Percentiles rank a stretch among this genome's conserved stretches.
Conservation (phyloP, 2,113 vertebrate species). For the Pachyramphus minor region DNA sequence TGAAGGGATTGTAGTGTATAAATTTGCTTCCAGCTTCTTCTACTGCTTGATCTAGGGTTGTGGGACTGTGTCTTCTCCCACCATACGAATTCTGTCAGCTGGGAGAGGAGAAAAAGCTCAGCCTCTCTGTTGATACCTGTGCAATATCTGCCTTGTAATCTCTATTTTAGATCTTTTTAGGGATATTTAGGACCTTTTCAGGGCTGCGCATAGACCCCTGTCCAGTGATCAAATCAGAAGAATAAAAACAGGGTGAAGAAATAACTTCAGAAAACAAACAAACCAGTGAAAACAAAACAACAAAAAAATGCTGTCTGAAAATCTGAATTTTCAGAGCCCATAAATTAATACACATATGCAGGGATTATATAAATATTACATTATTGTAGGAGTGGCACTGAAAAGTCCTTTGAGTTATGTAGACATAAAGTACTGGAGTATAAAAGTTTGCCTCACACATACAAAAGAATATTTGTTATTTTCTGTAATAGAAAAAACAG, state of each 20-base stretch:
- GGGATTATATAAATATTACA: background rate
- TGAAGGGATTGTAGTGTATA: background rate
- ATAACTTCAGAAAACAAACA: background rate
- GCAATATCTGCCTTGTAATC: background rate
- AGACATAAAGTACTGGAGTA: background rate
- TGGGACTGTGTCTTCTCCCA: background rate
- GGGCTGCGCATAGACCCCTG: background rate
- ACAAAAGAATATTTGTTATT: background rate
- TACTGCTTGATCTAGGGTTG: background rate
- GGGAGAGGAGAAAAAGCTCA: background rate
- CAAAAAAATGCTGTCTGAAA: background rate
- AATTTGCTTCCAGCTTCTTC: background rate
- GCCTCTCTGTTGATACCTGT: background rate
- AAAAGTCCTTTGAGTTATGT: background rate
- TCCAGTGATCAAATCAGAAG: background rate
- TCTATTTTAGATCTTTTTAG: background rate
- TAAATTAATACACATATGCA: rapidly evolving
- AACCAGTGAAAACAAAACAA: background rate
- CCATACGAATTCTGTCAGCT: background rate
- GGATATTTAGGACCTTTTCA: too few species aligned
- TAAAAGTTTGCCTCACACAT: background rate
- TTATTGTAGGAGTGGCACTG: background rate
- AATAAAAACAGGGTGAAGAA: background rate
- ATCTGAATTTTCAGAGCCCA: background rate
- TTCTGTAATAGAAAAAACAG: background rate